Base-by-base conservation (phyloP, 2,888 invertebrate genomes). In the Nebria brevicollis region DNA sequence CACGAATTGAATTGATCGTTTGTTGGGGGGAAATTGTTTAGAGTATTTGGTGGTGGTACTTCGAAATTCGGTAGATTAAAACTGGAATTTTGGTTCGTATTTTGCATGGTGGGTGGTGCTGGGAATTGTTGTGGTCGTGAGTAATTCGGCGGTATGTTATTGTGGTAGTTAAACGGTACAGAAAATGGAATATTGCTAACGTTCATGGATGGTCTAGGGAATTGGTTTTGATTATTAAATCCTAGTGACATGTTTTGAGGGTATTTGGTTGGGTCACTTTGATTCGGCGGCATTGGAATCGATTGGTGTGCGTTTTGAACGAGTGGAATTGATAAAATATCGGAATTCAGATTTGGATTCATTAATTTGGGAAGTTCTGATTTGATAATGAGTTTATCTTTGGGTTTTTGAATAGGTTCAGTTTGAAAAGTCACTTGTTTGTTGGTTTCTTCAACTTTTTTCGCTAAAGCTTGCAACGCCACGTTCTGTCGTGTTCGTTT, bases 401-500 rank as follows among this genome's bases (percentile, higher is more conserved):
- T 75, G 15, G 42, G 41, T 75, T 80, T 68, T 7, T 41, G 20
- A 15, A 54, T 34, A 15, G 81, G 81, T 72, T 81, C 81, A 20
- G 81, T 81, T 26, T 72, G 41, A 42, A 81, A 81, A 20, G 72
- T 81, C 0, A 92, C 93, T 90, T 94, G 94, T 87, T 94, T 94
- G 85, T 93, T 93, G 72, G 91, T 91, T 84, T 93, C 93, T 86
- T 94, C 94, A 84, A 94, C 93, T 83, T 94, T 93, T 83, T 93
- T 90, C 90, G 94, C 92, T 86, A 94, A 94, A 83, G 94, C 94
- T 82, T 94, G 94, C 91, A 96, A 93, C 0, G 95, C 96, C 72
- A 95, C 94, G 88, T 96, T 96, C 86, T 95, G 95, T 82, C 95
- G 90, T 1, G 91, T 90, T 83, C 92, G 90, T 83, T 90, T 89